Conservation (phyloP, 2,113 vertebrate species). For the Onychostoma macrolepis region DNA sequence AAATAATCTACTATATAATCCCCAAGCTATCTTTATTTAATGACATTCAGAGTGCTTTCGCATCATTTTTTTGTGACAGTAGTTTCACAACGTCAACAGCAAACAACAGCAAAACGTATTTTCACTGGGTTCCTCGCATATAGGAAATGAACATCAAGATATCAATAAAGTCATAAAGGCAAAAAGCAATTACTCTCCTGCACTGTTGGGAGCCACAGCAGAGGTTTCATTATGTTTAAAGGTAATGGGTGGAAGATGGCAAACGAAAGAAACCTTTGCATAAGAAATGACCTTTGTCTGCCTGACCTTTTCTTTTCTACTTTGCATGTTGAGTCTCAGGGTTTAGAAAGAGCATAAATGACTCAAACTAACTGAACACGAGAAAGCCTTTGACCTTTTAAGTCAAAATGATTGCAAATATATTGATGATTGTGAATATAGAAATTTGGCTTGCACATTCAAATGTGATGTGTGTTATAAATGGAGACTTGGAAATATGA, state of each 20-base stretch:
- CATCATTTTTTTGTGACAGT: neutral
- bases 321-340: neutral
- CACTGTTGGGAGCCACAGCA: neutral
- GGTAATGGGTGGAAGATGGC: neutral
- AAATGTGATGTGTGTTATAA: neutral
- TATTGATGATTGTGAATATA: neutral
- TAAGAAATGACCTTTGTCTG: neutral
- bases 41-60: neutral
- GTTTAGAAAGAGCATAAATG: neutral
- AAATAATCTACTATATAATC: neutral
- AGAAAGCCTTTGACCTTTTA: neutral
- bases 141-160: neutral
- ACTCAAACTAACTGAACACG: neutral
- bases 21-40: neutral
- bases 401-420: neutral
- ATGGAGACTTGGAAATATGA: neutral
- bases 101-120: neutral
- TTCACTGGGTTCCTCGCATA: neutral
- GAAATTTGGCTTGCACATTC: neutral
- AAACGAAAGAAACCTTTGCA: neutral
- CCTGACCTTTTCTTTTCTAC: constrained; percentile 26
- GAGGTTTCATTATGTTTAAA: neutral
- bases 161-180: neutral
- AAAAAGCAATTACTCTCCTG: neutral
- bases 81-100: neutral